These are phyloP conservation scores for Muscina levida DNA, from an alignment of 2,888 invertebrate genomes.

Conservation along the genomic window DNA sequence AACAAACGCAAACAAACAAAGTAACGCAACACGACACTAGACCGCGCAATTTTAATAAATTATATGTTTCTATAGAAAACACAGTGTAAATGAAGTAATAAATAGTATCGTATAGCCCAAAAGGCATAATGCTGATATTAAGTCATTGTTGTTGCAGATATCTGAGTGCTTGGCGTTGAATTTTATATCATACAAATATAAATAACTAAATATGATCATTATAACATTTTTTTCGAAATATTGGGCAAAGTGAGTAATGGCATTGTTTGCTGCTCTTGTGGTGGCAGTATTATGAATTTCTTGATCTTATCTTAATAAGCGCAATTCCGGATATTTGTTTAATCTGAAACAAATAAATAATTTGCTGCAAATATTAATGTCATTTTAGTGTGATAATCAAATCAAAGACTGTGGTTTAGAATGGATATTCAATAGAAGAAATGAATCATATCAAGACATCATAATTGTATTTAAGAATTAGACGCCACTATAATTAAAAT, in stretches of 20 bases:
- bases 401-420: too few species aligned
- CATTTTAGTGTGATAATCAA: too few species aligned
- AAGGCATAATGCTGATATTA: neutral
- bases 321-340: too few species aligned
- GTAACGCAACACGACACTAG: neutral
- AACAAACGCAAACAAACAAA: slow-evolving; percentile 10
- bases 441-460: too few species aligned
- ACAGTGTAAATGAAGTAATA: slow-evolving; percentile 22
- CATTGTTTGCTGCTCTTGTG: neutral
- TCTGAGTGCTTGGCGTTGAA: neutral
- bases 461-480: too few species aligned
- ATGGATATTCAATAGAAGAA: too few species aligned
- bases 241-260: neutral
- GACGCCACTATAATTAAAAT: too few species aligned
- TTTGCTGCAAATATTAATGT: too few species aligned
- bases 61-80: neutral
- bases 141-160: neutral
- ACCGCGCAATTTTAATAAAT: neutral
- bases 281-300: too few species aligned
- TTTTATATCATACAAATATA: neutral
- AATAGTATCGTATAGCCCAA: neutral
- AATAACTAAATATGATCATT: neutral
- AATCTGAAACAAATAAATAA: too few species aligned
- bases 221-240: slow-evolving; percentile 2
- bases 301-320: too few species aligned